phyloP scores from a whole-genome alignment of 2,797 vertebrate genomes.

The Micromesistius poutassou region DNA sequence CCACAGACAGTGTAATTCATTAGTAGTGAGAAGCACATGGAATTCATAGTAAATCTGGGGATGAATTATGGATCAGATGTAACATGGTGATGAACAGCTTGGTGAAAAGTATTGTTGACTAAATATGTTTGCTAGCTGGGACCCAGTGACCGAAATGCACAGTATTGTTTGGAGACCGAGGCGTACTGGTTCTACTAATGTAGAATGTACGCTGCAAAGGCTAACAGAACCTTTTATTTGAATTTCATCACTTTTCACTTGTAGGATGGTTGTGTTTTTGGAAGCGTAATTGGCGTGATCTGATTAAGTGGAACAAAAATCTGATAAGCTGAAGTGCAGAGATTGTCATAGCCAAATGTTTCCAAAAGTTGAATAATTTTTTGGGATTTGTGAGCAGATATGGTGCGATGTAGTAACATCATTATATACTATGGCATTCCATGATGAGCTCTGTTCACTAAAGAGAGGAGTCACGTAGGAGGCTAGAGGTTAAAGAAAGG shows the following conservation, averaged over 20 bases:
- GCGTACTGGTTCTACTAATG: background rate
- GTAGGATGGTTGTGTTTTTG: background rate
- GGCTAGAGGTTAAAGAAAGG: background rate
- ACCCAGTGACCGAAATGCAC: too few species aligned
- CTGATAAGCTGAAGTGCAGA: background rate
- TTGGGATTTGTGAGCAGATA: background rate
- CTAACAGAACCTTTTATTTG: background rate
- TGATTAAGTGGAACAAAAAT: background rate
- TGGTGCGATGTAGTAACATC: background rate
- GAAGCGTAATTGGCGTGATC: background rate
- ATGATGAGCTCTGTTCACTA: background rate
- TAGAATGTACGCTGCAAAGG: background rate
- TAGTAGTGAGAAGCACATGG: background rate
- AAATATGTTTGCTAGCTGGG: background rate
- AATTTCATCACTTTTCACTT: background rate
- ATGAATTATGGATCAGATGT: background rate
- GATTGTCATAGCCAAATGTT: background rate
- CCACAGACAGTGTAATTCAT: background rate
- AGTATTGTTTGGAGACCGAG: background rate
- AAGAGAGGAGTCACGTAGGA: background rate
- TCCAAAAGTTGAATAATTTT: background rate
- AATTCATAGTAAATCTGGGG: background rate
- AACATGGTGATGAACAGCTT: background rate
- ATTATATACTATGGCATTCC: background rate
- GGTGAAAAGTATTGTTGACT: background rate